Evolutionary conservation across 2,888 invertebrate species (phyloP), one percentile per base, ranked within the genome.

Genomic region (Priocnemis perturbator): DNA sequence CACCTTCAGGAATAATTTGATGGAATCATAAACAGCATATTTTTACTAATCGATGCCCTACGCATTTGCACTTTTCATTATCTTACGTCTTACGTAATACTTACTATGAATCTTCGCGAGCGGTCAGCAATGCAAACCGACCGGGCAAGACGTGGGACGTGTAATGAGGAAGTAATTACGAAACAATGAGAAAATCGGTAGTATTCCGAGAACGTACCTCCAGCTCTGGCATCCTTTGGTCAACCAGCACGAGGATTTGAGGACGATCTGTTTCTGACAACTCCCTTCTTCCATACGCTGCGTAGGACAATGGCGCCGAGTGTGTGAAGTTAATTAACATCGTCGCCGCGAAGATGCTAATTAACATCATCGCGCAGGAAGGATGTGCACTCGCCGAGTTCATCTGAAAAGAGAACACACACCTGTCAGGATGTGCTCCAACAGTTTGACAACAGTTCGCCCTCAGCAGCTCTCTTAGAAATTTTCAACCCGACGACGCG

Each of bases 351-450:
- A 88, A 67, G 20, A 88, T 59, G 57, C 79, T 79, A 68, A 83
- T 73, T 58, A 87, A 67, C 66, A 86, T 83, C 88, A 88, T 87
- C 70, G 65, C 82, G 77, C 60, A 67, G 62, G 69, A 67, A 58
- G 56, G 58, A 52, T 26, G 20, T n/a, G 20, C 14, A 20, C 52
- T 45, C 26, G 37, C 44, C 37, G 48, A 47, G 48, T 60, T 45
- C 68, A 75, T 65, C 80, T 79, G 77, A 61, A 79, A 79, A 64
- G 71, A n/a, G 62, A 7, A 7, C 19, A 53, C 19, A 15, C 19
- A 9, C 48, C 44, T 15, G 50, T 50, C 19, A 50, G 50, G 9
- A 3, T 37, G 7, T 11, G 1, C 37, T 37, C 37, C 4, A 37
- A 11, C 4, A 11, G 7, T 37, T 3, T 11, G 3, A 2, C 26